Conservation (phyloP, 2,113 vertebrate genomes). For the Climacteris rufus region DNA sequence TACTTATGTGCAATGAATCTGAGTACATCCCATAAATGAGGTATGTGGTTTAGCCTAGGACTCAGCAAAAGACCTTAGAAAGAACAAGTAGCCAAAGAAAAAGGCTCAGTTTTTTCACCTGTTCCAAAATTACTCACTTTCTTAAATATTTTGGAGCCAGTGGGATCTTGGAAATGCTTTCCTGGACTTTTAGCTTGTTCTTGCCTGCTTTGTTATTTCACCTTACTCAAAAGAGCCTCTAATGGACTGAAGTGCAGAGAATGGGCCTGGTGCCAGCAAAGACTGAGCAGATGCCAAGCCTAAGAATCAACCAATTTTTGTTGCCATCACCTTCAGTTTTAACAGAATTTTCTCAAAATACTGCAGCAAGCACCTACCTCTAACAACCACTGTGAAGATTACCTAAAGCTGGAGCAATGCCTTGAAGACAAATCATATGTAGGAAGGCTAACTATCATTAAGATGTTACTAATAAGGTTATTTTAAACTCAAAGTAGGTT, state of each 20-base stretch:
- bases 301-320: not conserved
- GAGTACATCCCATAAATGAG: not conserved
- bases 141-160: not conserved
- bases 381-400: not conserved
- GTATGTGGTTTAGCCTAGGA: not conserved
- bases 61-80: not conserved
- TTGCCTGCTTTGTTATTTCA: not conserved
- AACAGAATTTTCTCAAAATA: not conserved
- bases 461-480: constrained; percentile 33
- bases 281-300: not conserved
- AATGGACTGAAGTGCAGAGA: not conserved
- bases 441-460: constrained; percentile 25
- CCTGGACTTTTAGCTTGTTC: not conserved
- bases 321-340: not conserved
- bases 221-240: not conserved
- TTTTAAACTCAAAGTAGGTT: constrained; percentile 52
- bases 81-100: not conserved
- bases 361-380: not conserved
- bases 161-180: not conserved
- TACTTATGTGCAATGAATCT: not conserved
- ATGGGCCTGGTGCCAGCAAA: not conserved
- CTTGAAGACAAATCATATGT: not conserved
- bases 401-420: not conserved
- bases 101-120: not conserved
- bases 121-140: not conserved